These are phyloP conservation scores for Sakesphorus luctuosus DNA, from an alignment of 2,113 vertebrate genomes.

Conservation along the genomic window DNA sequence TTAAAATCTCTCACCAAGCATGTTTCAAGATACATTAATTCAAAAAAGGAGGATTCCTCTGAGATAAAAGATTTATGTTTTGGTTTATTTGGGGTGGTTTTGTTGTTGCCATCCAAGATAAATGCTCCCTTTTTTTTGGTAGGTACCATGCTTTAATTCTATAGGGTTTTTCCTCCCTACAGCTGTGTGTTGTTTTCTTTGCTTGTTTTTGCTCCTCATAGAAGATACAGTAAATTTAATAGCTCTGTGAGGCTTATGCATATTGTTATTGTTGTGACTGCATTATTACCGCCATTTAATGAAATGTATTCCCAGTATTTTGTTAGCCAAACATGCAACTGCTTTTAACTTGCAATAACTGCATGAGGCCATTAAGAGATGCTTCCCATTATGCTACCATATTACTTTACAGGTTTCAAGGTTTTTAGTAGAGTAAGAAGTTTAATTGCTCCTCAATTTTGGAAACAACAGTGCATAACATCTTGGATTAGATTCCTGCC, in stretches of 20 bases:
- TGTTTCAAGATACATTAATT: neutral
- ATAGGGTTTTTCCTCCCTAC: neutral
- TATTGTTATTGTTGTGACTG: neutral
- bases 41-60: neutral
- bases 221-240: constrained; percentile 11
- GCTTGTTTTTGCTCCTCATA: neutral
- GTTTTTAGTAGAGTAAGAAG: constrained; percentile 13
- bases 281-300: neutral
- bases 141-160: neutral
- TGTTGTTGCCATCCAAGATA: neutral
- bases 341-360: constrained; percentile 38
- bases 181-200: neutral
- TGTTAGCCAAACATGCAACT: constrained; percentile 8
- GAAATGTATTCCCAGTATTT: constrained; percentile 17
- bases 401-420: constrained; percentile 19
- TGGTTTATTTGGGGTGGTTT: neutral
- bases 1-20: constrained; percentile 33
- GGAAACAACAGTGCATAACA: neutral
- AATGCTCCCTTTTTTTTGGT: constrained; percentile 1
- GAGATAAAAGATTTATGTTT: constrained; percentile 3
- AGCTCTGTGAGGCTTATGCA: neutral
- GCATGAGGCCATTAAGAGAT: constrained; percentile 1
- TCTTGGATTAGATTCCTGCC: constrained; percentile 13
- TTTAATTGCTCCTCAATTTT: constrained; percentile 22
- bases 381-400: neutral